phyloP scores from a whole-genome alignment of 2,888 invertebrate species.

The Pherbina coryleti region DNA sequence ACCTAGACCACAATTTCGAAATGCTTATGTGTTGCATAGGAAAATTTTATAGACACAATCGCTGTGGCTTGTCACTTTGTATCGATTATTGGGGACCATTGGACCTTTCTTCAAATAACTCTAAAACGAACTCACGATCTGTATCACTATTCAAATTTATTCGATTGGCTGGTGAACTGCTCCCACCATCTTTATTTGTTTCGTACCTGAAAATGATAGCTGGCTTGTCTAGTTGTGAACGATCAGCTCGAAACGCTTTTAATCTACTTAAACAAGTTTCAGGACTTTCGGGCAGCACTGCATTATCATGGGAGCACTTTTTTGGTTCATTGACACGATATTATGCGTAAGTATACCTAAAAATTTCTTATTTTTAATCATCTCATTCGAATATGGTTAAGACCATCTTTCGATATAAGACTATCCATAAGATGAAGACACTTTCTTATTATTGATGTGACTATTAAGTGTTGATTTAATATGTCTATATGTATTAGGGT shows the following conservation, averaged over 20 bases:
- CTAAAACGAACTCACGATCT: conserved; percentile 74
- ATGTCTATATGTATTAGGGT: no score
- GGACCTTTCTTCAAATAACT: conserved; percentile 55
- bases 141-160: conserved; percentile 92
- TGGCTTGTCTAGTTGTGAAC: conserved; percentile 81
- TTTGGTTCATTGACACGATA: conserved; percentile 83
- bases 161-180: conserved; percentile 85
- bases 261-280: conserved; percentile 79
- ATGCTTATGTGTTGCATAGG: conserved; percentile 84
- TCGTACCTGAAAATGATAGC: conserved; percentile 90
- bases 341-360: conserved; percentile 72
- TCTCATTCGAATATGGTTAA: no score
- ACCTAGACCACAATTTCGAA: conserved; percentile 84
- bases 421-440: no score
- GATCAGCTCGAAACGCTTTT: conserved; percentile 84
- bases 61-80: conserved; percentile 77
- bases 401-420: no score
- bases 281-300: conserved; percentile 72
- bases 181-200: conserved; percentile 86
- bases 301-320: conserved; percentile 88
- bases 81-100: conserved; percentile 83
- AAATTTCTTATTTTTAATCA: background rate
- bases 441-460: no score
- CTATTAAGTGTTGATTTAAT: no score
- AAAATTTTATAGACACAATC: conserved; percentile 83